These are phyloP conservation scores for Macrosteles quadrilineatus DNA, from an alignment of 1,140 invertebrate species.

Conservation along the genomic window DNA sequence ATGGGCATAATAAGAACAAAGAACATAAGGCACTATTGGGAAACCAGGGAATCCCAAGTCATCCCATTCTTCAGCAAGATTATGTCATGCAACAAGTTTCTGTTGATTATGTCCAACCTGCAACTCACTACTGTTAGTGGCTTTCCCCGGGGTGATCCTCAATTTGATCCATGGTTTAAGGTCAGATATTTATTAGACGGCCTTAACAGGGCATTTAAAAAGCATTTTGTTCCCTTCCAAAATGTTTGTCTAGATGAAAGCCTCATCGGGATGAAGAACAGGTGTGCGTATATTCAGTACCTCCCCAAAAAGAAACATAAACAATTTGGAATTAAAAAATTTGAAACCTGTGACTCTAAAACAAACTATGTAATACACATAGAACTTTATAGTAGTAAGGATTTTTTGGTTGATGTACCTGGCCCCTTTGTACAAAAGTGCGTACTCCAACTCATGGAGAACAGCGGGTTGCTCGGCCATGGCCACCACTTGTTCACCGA, in stretches of 20 bases:
- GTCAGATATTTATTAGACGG: conserved; percentile 1
- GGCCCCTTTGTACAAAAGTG: background rate
- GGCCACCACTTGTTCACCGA: no score
- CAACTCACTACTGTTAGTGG: background rate
- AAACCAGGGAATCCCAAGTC: background rate
- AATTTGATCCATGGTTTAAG: conserved; percentile 4
- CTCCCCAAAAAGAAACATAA: no score
- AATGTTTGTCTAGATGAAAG: background rate
- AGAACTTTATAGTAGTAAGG: conserved; percentile 9
- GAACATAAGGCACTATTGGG: background rate
- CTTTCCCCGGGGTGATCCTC: background rate
- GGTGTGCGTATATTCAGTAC: background rate
- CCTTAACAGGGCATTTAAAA: conserved; percentile 12
- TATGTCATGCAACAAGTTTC: background rate
- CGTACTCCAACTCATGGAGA: background rate
- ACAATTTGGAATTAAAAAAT: no score
- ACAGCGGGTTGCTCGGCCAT: background rate
- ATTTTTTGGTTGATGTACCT: background rate
- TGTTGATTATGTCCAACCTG: background rate
- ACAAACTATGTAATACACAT: background rate
- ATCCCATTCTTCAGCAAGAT: background rate
- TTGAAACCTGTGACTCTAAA: no score
- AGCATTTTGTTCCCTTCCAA: conserved; percentile 3
- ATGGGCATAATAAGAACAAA: background rate
- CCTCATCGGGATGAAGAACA: conserved; percentile 1